phyloP scores from a whole-genome alignment of 2,113 vertebrate genomes.

The Otolemur garnettii region DNA sequence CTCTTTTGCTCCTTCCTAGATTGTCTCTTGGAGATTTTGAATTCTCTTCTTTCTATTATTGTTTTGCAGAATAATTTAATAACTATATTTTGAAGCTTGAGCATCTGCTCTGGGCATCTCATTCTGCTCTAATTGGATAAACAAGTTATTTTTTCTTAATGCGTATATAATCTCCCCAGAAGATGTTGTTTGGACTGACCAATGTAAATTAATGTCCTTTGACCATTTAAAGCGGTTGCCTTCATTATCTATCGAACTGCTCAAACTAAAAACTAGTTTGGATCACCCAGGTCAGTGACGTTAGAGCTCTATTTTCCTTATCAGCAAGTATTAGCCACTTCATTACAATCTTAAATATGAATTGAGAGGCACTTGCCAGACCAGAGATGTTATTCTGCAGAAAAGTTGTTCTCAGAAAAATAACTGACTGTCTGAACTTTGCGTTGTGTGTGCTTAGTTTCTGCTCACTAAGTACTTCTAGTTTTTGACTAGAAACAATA shows the following conservation, averaged over 20 bases:
- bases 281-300: not conserved
- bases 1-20: not conserved
- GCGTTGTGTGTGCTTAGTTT: not conserved
- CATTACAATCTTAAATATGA: not conserved
- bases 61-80: not conserved
- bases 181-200: not conserved
- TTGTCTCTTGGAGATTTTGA: not conserved
- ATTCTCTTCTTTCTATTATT: not conserved
- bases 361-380: not conserved
- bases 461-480: not conserved
- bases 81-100: not conserved
- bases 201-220: not conserved
- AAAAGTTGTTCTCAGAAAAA: not conserved
- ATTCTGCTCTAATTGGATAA: not conserved
- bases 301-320: not conserved
- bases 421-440: not conserved
- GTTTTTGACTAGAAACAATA: not conserved
- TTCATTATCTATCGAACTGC: not conserved
- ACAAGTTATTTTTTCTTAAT: not conserved
- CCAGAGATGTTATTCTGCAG: not conserved
- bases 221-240: not conserved
- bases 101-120: not conserved
- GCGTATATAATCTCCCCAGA: not conserved
- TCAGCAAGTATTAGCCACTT: not conserved
- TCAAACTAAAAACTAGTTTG: not conserved